Evolutionary conservation across 2,888 invertebrate genomes (phyloP).

Genomic region (Pandemis heparana): DNA sequence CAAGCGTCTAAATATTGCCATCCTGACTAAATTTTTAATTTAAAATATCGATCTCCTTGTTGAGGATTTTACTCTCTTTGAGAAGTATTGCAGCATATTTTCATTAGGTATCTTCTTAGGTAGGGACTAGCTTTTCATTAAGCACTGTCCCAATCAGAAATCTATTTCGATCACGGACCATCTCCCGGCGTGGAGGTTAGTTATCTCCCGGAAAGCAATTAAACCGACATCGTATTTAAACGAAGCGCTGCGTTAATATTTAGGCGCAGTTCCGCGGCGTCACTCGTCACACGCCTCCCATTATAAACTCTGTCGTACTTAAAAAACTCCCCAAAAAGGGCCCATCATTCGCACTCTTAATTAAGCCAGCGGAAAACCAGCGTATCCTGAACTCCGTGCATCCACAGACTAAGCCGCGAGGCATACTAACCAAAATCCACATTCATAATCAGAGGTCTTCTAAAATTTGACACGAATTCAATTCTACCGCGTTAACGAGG

Average conservation of each 20-base stretch:
- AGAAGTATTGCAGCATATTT: no score
- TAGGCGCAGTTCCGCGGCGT: slow-evolving; percentile 54
- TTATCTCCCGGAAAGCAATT: slow-evolving; percentile 37
- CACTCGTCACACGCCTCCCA: slow-evolving; percentile 58
- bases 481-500: slow-evolving; percentile 38
- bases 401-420: slow-evolving; percentile 44
- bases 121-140: background rate
- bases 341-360: slow-evolving; percentile 80
- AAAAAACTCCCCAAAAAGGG: slow-evolving; percentile 68
- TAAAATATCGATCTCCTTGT: no score
- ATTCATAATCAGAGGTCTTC: slow-evolving; percentile 59
- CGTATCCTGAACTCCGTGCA: slow-evolving; percentile 56
- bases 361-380: slow-evolving; percentile 73
- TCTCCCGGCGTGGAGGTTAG: slow-evolving; percentile 1
- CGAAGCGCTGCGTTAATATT: slow-evolving; percentile 32
- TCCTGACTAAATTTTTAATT: no score
- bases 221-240: slow-evolving; percentile 20
- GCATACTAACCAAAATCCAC: slow-evolving; percentile 47
- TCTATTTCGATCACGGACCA: slow-evolving; percentile 1
- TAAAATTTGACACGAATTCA: slow-evolving; percentile 57
- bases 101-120: background rate
- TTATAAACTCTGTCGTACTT: slow-evolving; percentile 58
- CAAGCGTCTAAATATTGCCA: no score
- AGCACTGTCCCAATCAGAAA: background rate
- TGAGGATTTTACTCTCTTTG: no score